Conservation (phyloP, 2,797 vertebrate species). For the Podarcis siculus region DNA sequence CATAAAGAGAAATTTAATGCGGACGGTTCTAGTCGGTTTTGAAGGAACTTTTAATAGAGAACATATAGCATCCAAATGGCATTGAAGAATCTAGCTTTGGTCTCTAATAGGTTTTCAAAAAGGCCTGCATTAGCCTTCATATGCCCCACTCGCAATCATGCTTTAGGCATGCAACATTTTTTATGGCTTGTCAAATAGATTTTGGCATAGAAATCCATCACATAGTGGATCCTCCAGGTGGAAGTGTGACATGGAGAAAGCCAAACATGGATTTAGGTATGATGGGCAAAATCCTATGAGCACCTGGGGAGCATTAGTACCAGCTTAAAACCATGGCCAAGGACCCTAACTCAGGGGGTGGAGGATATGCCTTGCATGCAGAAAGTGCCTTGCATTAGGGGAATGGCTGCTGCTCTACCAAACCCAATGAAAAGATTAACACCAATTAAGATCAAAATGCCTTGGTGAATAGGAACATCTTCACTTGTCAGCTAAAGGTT, state of each 20-base stretch:
- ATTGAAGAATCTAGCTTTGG: background rate
- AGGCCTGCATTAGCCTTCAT: background rate
- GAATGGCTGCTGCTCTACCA: too few relatives aligned
- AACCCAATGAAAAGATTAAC: too few relatives aligned
- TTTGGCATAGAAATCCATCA: background rate
- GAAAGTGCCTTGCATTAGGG: too few relatives aligned
- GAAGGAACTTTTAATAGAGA: constrained; percentile 46
- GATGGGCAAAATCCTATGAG: background rate
- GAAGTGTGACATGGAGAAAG: background rate
- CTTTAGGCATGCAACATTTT: background rate
- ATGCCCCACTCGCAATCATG: background rate
- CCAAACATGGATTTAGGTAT: background rate
- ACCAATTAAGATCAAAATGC: too few relatives aligned
- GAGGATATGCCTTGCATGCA: too few relatives aligned
- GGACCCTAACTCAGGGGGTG: too few relatives aligned
- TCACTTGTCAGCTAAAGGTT: too few relatives aligned
- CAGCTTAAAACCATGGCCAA: background rate
- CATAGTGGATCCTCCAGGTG: background rate
- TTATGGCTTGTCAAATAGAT: background rate
- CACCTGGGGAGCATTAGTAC: background rate
- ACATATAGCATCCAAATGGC: background rate
- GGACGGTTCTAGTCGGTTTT: constrained; percentile 49
- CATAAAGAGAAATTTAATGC: constrained; percentile 52
- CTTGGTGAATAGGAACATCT: too few relatives aligned
- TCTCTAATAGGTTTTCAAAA: background rate